These are phyloP conservation scores for Hydrochoerus hydrochaeris DNA, from an alignment of 2,113 vertebrate genomes.

Conservation along the genomic window DNA sequence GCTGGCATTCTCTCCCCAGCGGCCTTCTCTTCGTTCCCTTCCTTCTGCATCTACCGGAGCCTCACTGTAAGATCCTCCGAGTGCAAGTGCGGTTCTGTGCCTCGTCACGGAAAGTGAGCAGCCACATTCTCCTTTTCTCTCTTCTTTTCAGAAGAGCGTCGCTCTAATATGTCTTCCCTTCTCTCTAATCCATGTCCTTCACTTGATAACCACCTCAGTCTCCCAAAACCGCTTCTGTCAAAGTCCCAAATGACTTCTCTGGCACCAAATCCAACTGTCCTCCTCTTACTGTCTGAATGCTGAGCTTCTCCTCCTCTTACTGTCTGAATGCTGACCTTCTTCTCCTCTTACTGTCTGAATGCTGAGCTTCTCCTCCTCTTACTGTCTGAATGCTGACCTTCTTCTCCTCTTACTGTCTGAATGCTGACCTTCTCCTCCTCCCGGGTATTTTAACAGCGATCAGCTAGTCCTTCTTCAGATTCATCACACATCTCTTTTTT, in stretches of 20 bases:
- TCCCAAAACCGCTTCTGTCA: background rate
- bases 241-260: background rate
- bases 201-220: background rate
- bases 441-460: background rate
- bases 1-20: background rate
- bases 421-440: background rate
- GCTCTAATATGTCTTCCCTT: background rate
- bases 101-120: background rate
- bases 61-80: background rate
- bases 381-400: too few relatives aligned
- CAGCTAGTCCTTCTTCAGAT: background rate
- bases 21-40: background rate
- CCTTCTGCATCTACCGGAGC: background rate
- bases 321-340: background rate
- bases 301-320: background rate
- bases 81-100: background rate
- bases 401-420: background rate
- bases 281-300: background rate
- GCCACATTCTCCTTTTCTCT: background rate
- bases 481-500: background rate
- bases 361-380: background rate
- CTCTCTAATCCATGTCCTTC: background rate
- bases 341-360: too few relatives aligned
- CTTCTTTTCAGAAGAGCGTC: background rate
- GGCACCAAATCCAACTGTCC: background rate